Conservation (phyloP, 35 echinoderm and acorn worm species). For the Apostichopus japonicus region DNA sequence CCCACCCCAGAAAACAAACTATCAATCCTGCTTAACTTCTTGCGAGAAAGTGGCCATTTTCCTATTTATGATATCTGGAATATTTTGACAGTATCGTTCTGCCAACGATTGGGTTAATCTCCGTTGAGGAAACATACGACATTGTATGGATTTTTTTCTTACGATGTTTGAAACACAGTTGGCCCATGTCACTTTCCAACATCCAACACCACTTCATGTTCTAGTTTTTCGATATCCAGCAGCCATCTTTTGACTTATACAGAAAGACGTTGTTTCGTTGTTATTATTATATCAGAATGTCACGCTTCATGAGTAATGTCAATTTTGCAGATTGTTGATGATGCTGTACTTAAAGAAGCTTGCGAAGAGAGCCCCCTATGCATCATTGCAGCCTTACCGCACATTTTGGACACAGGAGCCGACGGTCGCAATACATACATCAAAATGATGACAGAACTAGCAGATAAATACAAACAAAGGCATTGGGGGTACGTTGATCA, state of each 20-base stretch:
- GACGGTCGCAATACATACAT: conserved; percentile 86
- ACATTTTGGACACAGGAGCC: conserved; percentile 92
- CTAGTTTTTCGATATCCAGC: no score
- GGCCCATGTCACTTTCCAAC: no score
- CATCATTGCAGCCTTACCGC: conserved; percentile 79
- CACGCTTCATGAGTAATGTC: neutral
- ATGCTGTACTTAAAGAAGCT: conserved; percentile 60
- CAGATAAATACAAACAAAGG: conserved; percentile 88
- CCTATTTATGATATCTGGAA: no score
- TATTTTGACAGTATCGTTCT: no score
- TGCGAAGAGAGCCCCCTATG: conserved; percentile 79
- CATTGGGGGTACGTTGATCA: conserved; percentile 79
- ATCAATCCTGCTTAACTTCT: no score
- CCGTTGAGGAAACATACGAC: neutral
- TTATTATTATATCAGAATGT: neutral
- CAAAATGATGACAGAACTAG: conserved; percentile 64
- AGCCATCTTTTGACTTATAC: no score
- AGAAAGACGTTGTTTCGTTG: neutral
- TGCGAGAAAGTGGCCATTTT: no score
- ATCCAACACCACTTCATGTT: no score
- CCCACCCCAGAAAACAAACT: no score
- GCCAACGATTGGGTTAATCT: no score
- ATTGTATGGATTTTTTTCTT: neutral
- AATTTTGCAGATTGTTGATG: conserved; percentile 59
- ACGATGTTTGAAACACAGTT: no score